phyloP scores from a whole-genome alignment of 2,888 invertebrate genomes.

The Apamea sordens region DNA sequence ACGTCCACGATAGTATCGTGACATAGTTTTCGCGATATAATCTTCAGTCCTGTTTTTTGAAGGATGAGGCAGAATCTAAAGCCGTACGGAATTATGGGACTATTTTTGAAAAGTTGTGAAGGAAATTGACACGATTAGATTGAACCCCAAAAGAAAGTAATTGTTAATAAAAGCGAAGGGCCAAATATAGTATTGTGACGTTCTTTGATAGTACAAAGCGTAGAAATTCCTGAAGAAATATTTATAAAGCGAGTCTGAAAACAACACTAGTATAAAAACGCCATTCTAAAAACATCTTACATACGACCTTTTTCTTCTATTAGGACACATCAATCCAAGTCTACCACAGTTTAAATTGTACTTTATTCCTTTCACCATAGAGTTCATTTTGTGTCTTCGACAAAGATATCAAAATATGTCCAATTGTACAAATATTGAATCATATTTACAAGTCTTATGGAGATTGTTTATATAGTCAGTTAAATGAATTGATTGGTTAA shows the following conservation, averaged over 20 bases:
- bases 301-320: conserved; percentile 36
- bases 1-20: not conserved
- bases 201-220: conserved; percentile 22
- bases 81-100: not conserved
- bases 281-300: not conserved
- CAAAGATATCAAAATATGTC: conserved; percentile 48
- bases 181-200: conserved; percentile 37
- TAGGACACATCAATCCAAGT: conserved; percentile 38
- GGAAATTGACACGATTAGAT: not conserved
- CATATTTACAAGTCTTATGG: conserved; percentile 32
- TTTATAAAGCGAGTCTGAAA: not conserved
- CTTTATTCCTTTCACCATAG: conserved; percentile 41
- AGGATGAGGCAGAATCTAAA: not conserved
- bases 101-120: not conserved
- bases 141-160: not conserved
- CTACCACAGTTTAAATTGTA: conserved; percentile 63
- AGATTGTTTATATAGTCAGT: conserved; percentile 25
- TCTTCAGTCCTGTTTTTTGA: not conserved
- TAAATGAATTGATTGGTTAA: not conserved
- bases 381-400: conserved; percentile 55
- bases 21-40: not conserved
- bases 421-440: conserved; percentile 61
- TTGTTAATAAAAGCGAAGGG: not conserved
- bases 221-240: conserved; percentile 8
- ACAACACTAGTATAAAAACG: conserved; percentile 52